Percentiles rank a stretch among this genome's conserved stretches.
Evolutionary conservation across 2,113 vertebrate species (phyloP).

Genomic region (Eclectus roratus): DNA sequence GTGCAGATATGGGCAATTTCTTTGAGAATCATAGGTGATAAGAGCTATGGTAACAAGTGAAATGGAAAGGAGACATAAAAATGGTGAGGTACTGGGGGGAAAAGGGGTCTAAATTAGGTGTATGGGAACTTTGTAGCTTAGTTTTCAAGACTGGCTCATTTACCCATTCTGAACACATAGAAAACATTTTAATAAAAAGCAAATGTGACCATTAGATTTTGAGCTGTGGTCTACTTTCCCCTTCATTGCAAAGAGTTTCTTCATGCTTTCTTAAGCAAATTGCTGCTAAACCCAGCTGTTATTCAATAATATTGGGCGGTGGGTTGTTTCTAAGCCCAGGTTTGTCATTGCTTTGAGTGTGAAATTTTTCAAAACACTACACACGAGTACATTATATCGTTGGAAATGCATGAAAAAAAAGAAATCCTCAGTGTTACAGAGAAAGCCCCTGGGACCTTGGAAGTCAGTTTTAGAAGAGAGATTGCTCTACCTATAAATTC

Average conservation of each 20-base stretch:
- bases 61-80: not conserved
- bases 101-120: not conserved
- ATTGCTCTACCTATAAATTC: conserved; percentile 67
- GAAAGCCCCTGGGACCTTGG: conserved; percentile 56
- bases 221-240: not conserved
- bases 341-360: not conserved
- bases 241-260: not conserved
- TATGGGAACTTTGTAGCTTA: not conserved
- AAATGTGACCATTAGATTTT: not conserved
- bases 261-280: not conserved
- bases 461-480: conserved; percentile 66
- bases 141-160: not conserved
- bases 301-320: not conserved
- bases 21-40: not conserved
- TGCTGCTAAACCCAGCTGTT: not conserved
- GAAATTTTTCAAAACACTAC: not conserved
- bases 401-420: conserved; percentile 19
- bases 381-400: not conserved
- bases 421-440: not conserved
- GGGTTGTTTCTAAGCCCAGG: not conserved
- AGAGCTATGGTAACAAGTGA: not conserved
- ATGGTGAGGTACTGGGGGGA: not conserved
- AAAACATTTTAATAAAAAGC: not conserved
- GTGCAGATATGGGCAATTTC: not conserved
- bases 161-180: not conserved